Conservation (phyloP, 2,888 invertebrate species). For the Monoplex corrugatus region DNA sequence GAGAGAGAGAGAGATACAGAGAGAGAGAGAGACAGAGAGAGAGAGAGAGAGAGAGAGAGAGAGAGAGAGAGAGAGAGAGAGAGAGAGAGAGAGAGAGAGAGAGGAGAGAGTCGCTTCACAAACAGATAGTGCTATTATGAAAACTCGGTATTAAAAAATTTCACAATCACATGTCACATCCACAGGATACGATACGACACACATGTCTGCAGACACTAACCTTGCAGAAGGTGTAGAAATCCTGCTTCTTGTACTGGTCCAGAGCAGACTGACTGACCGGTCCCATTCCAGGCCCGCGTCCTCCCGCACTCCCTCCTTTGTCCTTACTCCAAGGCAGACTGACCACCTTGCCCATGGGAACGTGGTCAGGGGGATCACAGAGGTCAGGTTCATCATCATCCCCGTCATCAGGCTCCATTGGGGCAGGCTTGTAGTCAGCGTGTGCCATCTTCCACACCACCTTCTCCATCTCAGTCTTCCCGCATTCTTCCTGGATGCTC, state of each 20-base stretch:
- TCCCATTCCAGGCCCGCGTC: not conserved
- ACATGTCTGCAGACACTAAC: too few species aligned
- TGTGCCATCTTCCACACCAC: conserved; percentile 53
- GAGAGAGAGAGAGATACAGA: too few species aligned
- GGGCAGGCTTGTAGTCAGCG: conserved; percentile 50
- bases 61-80: not conserved
- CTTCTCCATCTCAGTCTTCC: conserved; percentile 55
- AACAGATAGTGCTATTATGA: too few species aligned
- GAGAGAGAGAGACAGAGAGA: too few species aligned
- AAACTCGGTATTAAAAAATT: too few species aligned
- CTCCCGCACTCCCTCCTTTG: not conserved
- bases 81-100: too few species aligned
- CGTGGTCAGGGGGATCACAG: conserved; percentile 20
- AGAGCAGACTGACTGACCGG: conserved; percentile 35
- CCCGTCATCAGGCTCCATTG: conserved; percentile 11
- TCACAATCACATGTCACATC: too few species aligned
- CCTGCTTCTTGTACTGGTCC: conserved; percentile 59
- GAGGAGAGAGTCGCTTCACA: too few species aligned
- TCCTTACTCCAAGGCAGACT: conserved; percentile 46
- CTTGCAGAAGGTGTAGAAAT: conserved; percentile 62
- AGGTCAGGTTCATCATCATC: conserved; percentile 36
- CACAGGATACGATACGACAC: too few species aligned
- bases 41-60: not conserved
- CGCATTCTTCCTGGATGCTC: conserved; percentile 61
- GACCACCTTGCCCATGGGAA: conserved; percentile 48